Conservation (phyloP, 2,888 invertebrate genomes). For the Volucella inflata region DNA sequence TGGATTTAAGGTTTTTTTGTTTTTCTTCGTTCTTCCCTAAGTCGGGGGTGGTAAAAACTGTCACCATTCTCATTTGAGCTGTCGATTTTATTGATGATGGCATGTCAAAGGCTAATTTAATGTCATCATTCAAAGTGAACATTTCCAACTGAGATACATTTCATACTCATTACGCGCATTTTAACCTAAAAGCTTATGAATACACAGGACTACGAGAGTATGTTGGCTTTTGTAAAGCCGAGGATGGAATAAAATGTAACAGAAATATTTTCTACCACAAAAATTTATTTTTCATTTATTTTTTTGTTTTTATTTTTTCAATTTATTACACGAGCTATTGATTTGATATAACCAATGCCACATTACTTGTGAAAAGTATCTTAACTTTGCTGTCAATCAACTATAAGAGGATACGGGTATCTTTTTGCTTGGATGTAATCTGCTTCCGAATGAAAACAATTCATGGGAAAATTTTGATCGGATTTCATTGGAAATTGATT, state of each 20-base stretch:
- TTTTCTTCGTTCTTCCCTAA: background rate
- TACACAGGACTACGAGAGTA: no score
- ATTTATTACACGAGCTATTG: background rate
- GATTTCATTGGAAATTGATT: background rate
- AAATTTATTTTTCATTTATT: constrained; percentile 8
- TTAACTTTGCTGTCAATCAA: constrained; percentile 35
- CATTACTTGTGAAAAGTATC: constrained; percentile 22
- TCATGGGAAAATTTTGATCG: background rate
- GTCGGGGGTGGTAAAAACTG: constrained; percentile 11
- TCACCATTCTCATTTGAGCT: constrained; percentile 13
- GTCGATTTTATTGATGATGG: constrained; percentile 27
- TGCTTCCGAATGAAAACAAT: background rate
- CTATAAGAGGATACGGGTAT: constrained; percentile 26
- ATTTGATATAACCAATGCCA: background rate
- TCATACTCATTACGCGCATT: constrained; percentile 50
- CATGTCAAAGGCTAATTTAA: constrained; percentile 67
- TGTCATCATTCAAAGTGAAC: constrained; percentile 45
- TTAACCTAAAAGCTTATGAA: constrained; percentile 10
- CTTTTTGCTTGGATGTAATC: constrained; percentile 24
- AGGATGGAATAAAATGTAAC: background rate
- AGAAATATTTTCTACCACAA: constrained; percentile 2
- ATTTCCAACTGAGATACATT: constrained; percentile 34
- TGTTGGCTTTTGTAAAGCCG: no score
- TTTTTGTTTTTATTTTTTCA: no score
- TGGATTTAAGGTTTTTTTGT: background rate